A percentile compares a stretch with the other conserved stretches of the same genome.
These are phyloP conservation scores for Noturus placidus DNA, from an alignment of 2,113 vertebrate species.

Conservation along the genomic window DNA sequence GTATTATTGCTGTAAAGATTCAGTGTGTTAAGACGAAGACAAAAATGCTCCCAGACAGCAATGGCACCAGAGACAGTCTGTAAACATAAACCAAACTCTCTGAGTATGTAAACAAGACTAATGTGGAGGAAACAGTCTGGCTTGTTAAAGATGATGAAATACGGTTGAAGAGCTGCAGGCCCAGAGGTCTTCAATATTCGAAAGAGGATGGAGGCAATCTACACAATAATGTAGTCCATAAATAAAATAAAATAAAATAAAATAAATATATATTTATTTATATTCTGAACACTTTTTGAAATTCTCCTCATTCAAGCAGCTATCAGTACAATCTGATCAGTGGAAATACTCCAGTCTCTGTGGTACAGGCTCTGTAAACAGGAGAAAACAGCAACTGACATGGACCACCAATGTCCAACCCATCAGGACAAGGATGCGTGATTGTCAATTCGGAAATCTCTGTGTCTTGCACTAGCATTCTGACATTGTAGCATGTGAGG, in stretches of 20 bases:
- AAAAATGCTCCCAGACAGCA: slow-evolving; percentile 19
- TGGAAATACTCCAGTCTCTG: background rate
- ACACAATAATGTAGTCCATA: background rate
- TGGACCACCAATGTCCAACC: background rate
- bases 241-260: too few species aligned
- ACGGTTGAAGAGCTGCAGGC: background rate
- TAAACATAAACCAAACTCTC: slow-evolving; percentile 30
- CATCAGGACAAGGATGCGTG: background rate
- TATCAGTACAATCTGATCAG: background rate
- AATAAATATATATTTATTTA: background rate
- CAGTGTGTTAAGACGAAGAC: background rate
- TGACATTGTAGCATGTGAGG: background rate
- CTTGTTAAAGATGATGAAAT: slow-evolving; percentile 32
- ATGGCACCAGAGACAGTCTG: slow-evolving; percentile 11
- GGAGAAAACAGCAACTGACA: background rate
- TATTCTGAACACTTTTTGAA: background rate
- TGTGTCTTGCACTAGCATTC: background rate
- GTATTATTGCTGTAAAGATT: background rate
- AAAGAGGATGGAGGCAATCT: background rate
- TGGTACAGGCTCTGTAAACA: background rate
- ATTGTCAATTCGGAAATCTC: background rate
- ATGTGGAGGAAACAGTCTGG: slow-evolving; percentile 16
- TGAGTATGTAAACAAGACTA: slow-evolving; percentile 41
- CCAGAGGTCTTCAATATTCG: background rate
- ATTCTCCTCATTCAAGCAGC: background rate